phyloP scores from a whole-genome alignment of 2,797 vertebrate genomes.

The Gastrophryne carolinensis region DNA sequence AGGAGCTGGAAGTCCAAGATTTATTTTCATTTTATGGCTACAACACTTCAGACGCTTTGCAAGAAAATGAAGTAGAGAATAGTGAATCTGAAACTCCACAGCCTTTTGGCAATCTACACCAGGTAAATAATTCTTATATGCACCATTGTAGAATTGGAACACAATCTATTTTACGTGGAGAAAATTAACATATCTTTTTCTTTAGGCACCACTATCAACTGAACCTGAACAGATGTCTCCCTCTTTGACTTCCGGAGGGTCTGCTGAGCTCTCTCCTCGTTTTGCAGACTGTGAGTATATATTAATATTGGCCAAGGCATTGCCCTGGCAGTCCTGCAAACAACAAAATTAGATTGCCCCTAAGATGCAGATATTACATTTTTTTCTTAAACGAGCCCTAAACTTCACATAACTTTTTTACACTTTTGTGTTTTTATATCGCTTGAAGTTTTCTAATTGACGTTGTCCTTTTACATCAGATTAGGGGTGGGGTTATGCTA shows the following conservation, averaged over 20 bases:
- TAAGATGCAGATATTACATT: no score
- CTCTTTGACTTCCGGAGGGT: slow-evolving; percentile 16
- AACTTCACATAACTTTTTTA: no score
- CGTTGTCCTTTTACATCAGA: no score
- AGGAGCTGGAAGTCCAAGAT: slow-evolving; percentile 88
- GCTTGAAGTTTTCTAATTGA: no score
- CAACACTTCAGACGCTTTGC: slow-evolving; percentile 77
- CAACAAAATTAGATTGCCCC: no score
- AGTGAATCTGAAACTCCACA: slow-evolving; percentile 60
- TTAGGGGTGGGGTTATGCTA: no score
- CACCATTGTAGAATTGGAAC: neutral
- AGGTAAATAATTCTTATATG: neutral
- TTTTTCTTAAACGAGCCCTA: no score
- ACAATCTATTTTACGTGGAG: no score
- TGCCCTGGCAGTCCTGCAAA: no score
- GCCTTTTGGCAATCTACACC: neutral
- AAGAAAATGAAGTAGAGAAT: slow-evolving; percentile 79
- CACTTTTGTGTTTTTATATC: no score
- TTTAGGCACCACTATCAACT: slow-evolving; percentile 3
- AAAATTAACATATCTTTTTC: neutral
- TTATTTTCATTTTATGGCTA: slow-evolving; percentile 91
- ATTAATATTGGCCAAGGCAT: no score
- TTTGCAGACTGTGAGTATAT: accelerated
- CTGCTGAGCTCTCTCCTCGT: slow-evolving; percentile 31
- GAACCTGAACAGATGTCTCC: slow-evolving; percentile 1